Evolutionary conservation across 2,113 vertebrate genomes (phyloP), one percentile per base, ranked within the genome.

Genomic region (Sylvietta virens): DNA sequence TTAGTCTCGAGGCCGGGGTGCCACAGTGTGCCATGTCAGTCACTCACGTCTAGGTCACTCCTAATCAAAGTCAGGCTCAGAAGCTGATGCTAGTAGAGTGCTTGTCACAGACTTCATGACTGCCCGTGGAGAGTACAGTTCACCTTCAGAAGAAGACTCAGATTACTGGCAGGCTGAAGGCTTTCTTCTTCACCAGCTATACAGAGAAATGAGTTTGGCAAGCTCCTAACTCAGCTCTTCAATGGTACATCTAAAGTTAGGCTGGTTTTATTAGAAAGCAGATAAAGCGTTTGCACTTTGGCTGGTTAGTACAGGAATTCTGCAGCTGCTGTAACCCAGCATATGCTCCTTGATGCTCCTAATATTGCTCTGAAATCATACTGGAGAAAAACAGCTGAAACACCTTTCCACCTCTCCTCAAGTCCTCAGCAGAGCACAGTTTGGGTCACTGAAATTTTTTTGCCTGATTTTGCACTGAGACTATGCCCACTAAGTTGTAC

Each of bases 11-110:
- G 47, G 10, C 15, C 0, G 0, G 51, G 31, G 11, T 70, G 33
- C 33, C 6, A 2, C 33, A 33, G 19, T 0, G 0, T 56, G 37
- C 22, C 7, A 0, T 30, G 17, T 28, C 23, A 47, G 27, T 44
- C 3, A 1, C 27, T 48, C 24, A 2, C 22, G 28, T 23, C 42
- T 31, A 4, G 39, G 44, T 58, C 79, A 8, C 5, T 53, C 26
- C 20, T 3, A 11, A 27, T 16, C 28, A 18, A 51, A 71, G 11
- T 53, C 22, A 26, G 17, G 37, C 40, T 67, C 57, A 62, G 39
- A 16, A 81, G 10, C 13, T 76, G 44, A 44, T 33, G 21, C 6
- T 21, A 20, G 44, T 22, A 27, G n/a, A 0, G 0, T 13, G 22
- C 7, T 89, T 89, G 27, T 64, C 61, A 39, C 65, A n/a, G 67